Conservation (phyloP, 2,113 vertebrate genomes). For the Labeo rohita region DNA sequence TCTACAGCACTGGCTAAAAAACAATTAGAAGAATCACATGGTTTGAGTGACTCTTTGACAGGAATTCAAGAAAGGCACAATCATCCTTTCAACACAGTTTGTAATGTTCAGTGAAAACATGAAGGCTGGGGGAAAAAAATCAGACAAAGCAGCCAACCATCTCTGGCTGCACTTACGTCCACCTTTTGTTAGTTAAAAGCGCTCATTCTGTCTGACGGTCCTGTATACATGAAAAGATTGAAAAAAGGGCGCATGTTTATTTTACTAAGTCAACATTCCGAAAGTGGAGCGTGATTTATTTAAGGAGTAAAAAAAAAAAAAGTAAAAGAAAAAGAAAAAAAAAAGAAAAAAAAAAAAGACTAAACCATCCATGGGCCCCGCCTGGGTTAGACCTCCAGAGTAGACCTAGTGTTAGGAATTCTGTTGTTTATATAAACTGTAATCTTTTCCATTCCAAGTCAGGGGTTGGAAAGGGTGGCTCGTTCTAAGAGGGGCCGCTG, state of each 20-base stretch:
- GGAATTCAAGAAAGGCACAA: background rate
- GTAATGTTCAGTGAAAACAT: constrained; percentile 49
- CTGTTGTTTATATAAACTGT: constrained; percentile 85
- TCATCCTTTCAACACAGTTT: constrained; percentile 35
- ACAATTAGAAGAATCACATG: background rate
- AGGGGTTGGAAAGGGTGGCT: constrained; percentile 69
- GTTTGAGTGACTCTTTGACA: constrained; percentile 4
- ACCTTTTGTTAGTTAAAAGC: constrained; percentile 57
- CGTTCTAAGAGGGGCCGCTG: constrained; percentile 65
- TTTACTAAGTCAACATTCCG: constrained; percentile 66
- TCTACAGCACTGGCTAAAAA: background rate
- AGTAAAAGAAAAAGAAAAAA: constrained; percentile 5
- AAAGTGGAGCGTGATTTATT: constrained; percentile 66
- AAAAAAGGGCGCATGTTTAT: constrained; percentile 59
- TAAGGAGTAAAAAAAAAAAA: constrained; percentile 53
- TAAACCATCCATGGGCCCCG: constrained; percentile 61
- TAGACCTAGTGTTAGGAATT: constrained; percentile 80
- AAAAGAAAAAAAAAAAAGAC: constrained; percentile 26
- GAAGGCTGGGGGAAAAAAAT: constrained; percentile 27
- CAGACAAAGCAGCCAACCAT: constrained; percentile 44
- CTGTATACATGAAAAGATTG: constrained; percentile 51
- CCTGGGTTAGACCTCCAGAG: constrained; percentile 77
- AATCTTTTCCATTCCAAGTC: constrained; percentile 85
- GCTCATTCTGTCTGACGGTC: constrained; percentile 45
- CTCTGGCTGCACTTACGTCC: constrained; percentile 42